Evolutionary conservation across 2,888 invertebrate genomes (phyloP).

Genomic region (Volucella zonaria): DNA sequence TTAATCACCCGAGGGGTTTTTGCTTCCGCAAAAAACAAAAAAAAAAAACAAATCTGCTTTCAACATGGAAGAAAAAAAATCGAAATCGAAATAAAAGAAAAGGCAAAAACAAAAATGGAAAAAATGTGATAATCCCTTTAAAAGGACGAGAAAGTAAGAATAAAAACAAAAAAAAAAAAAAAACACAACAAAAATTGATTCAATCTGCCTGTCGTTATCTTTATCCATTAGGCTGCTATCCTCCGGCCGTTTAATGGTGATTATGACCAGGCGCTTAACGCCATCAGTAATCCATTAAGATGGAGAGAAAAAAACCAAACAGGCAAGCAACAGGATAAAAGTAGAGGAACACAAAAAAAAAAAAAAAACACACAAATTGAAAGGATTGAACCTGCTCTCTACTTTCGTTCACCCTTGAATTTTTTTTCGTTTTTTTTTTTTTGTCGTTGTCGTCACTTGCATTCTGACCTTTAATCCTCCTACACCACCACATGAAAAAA

Average conservation of each 20-base stretch:
- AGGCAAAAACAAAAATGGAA: neutral
- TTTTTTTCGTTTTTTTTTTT: neutral
- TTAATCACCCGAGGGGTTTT: slow-evolving; percentile 41
- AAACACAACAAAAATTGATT: too few relatives aligned
- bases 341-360: neutral
- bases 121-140: slow-evolving; percentile 7
- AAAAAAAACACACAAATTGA: slow-evolving; percentile 23
- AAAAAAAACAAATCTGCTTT: neutral
- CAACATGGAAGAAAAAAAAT: neutral
- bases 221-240: slow-evolving; percentile 63
- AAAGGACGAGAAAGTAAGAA: neutral
- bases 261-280: slow-evolving; percentile 39
- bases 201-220: slow-evolving; percentile 66
- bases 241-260: slow-evolving; percentile 49
- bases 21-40: neutral
- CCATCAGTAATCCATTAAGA: slow-evolving; percentile 35
- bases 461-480: slow-evolving; percentile 51
- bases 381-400: slow-evolving; percentile 49
- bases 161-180: slow-evolving; percentile 18
- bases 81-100: neutral
- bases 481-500: slow-evolving; percentile 8
- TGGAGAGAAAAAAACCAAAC: slow-evolving; percentile 15
- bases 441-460: slow-evolving; percentile 32
- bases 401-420: neutral
- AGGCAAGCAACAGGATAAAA: slow-evolving; percentile 37